Evolutionary conservation across 2,113 vertebrate species (phyloP).

Genomic region (Zootoca vivipara): DNA sequence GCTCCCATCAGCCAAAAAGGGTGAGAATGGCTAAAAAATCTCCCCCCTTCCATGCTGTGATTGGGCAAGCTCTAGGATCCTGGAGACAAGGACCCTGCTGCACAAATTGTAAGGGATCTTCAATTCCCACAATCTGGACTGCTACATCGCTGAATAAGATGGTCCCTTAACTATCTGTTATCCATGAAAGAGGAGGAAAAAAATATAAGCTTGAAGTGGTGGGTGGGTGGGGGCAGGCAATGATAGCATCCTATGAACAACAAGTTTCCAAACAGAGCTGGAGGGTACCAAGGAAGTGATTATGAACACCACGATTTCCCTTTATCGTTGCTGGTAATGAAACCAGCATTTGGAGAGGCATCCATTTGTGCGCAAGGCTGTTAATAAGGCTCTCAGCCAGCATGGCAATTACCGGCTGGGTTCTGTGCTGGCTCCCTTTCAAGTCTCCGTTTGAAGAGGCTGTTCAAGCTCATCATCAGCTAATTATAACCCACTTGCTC

Average conservation of each 20-base stretch:
- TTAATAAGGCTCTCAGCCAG: not conserved
- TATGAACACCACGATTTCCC: not conserved
- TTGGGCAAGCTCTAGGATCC: too few species aligned
- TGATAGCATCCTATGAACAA: too few species aligned
- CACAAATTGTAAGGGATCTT: too few species aligned
- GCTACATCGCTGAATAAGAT: too few species aligned
- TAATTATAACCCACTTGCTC: not conserved
- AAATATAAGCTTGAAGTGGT: not conserved
- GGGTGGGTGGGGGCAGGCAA: not conserved
- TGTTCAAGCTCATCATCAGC: not conserved
- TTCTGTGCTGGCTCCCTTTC: not conserved
- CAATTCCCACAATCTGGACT: too few species aligned
- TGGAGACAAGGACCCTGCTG: too few species aligned
- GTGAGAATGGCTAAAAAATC: too few species aligned
- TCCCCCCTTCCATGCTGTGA: too few species aligned
- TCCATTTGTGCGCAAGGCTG: not conserved
- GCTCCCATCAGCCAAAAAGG: too few species aligned
- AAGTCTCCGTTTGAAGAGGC: not conserved
- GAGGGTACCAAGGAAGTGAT: not conserved
- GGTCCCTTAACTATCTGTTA: not conserved
- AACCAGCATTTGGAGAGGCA: not conserved
- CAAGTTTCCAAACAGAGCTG: not conserved
- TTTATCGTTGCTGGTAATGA: not conserved
- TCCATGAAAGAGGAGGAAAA: not conserved
- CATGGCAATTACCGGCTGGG: not conserved